phyloP scores from a whole-genome alignment of 2,113 vertebrate genomes.

The Zosterops lateralis region DNA sequence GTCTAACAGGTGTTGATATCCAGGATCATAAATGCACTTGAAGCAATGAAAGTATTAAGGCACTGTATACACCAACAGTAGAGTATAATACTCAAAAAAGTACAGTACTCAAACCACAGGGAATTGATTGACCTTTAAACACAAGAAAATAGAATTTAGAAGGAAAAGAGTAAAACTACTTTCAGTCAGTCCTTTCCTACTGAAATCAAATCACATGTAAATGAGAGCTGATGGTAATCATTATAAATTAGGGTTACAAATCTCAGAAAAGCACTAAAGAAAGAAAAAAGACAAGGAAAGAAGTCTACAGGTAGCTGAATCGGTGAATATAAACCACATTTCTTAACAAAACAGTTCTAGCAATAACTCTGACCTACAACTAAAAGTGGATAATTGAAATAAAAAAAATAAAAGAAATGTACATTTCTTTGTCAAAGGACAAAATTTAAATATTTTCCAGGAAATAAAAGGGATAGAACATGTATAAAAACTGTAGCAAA shows the following conservation, averaged over 20 bases:
- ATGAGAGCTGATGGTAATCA: neutral
- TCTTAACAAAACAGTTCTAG: neutral
- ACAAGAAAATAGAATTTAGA: neutral
- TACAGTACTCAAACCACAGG: neutral
- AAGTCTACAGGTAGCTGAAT: neutral
- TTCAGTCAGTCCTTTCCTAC: neutral
- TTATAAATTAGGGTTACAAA: neutral
- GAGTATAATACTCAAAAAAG: neutral
- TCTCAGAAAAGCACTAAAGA: neutral
- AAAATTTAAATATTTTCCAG: neutral
- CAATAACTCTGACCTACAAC: neutral
- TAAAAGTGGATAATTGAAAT: neutral
- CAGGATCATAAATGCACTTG: neutral
- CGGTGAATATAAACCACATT: neutral
- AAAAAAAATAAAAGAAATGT: neutral
- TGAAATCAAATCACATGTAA: neutral
- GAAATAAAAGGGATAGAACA: neutral
- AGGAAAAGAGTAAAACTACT: neutral
- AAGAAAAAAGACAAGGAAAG: neutral
- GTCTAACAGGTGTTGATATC: neutral
- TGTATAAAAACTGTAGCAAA: neutral
- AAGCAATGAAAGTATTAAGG: neutral
- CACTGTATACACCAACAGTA: neutral
- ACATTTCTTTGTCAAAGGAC: neutral
- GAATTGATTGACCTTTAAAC: constrained; percentile 9